Conservation (phyloP, 2,888 invertebrate species). For the Zelleria hepariella region DNA sequence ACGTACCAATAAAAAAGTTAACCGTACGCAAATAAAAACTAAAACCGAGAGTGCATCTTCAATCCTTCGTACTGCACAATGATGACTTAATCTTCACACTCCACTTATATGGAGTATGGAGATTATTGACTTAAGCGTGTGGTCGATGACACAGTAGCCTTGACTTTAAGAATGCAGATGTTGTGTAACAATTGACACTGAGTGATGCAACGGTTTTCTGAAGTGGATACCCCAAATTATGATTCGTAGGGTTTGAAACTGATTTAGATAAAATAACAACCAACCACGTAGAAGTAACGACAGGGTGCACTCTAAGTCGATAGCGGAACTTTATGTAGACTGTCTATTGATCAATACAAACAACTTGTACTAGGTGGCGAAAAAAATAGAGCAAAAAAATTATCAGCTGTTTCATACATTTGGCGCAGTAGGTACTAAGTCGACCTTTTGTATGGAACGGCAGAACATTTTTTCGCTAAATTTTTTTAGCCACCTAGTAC, state of each 20-base stretch:
- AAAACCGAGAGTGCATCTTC: constrained; percentile 1
- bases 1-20: background rate
- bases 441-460: too few relatives aligned
- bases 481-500: too few relatives aligned
- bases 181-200: constrained; percentile 39
- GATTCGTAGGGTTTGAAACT: background rate
- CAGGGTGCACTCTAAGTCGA: too few relatives aligned
- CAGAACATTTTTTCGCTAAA: too few relatives aligned
- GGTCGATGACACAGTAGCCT: constrained; percentile 44
- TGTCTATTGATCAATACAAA: too few relatives aligned
- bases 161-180: constrained; percentile 43
- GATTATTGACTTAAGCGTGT: constrained; percentile 43
- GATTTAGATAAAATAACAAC: too few relatives aligned
- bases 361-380: too few relatives aligned
- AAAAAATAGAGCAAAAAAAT: too few relatives aligned
- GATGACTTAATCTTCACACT: constrained; percentile 51
- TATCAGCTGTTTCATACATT: too few relatives aligned
- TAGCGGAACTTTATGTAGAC: too few relatives aligned
- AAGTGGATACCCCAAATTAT: background rate
- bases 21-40: background rate
- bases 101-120: constrained; percentile 45
- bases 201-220: constrained; percentile 51
- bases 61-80: background rate
- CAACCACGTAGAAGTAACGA: too few relatives aligned
- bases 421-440: too few relatives aligned